These are phyloP conservation scores for Megalopta genalis DNA, from an alignment of 1,140 invertebrate species.

Conservation along the genomic window DNA sequence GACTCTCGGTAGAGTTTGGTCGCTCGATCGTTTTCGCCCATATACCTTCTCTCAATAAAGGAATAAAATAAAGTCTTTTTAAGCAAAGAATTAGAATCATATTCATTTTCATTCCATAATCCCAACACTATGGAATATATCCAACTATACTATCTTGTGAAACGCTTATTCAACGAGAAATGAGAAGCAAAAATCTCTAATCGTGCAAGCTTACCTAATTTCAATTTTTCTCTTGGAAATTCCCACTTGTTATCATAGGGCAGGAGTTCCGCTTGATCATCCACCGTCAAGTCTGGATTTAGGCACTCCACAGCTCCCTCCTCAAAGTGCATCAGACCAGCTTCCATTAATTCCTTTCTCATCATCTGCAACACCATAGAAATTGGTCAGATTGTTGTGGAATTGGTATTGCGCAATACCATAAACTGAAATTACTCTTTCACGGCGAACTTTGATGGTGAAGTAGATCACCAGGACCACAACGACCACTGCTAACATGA, in stretches of 20 bases:
- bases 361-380: conserved; percentile 75
- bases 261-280: conserved; percentile 94
- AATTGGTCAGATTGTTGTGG: neutral
- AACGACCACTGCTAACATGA: conserved; percentile 74
- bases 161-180: too few relatives aligned
- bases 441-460: conserved; percentile 82
- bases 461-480: conserved; percentile 79
- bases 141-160: too few relatives aligned
- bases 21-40: too few relatives aligned
- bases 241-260: conserved; percentile 95
- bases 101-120: too few relatives aligned
- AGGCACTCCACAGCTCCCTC: conserved; percentile 89
- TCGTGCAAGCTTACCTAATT: conserved; percentile 84
- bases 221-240: conserved; percentile 91
- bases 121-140: too few relatives aligned
- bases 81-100: too few relatives aligned
- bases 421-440: conserved; percentile 77
- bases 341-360: conserved; percentile 83
- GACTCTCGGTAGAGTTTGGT: too few relatives aligned
- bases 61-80: too few relatives aligned
- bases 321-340: conserved; percentile 88
- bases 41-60: too few relatives aligned
- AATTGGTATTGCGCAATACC: too few relatives aligned
- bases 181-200: neutral
- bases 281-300: conserved; percentile 92